Conservation (phyloP, 2,113 vertebrate genomes). For the Tiliqua scincoides region DNA sequence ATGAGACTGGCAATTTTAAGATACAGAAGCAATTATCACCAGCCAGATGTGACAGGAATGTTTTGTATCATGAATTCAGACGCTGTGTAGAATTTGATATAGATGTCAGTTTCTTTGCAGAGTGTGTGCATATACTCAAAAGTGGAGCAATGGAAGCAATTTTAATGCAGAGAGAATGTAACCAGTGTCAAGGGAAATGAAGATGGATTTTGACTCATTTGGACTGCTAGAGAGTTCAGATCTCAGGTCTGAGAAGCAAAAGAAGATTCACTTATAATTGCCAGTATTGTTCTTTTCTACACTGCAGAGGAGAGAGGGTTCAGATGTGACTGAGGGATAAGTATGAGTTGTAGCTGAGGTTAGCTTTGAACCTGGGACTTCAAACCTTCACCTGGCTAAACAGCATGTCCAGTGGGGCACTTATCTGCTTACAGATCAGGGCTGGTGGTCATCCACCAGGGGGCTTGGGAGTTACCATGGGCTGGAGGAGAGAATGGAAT, state of each 20-base stretch:
- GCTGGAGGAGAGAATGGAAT: no score
- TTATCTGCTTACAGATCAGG: no score
- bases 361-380: no score
- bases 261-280: background rate
- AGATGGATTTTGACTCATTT: background rate
- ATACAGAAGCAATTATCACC: conserved; percentile 48
- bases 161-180: background rate
- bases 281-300: no score
- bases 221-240: background rate
- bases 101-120: background rate
- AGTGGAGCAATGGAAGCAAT: background rate
- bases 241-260: background rate
- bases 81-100: conserved; percentile 27
- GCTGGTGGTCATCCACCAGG: no score
- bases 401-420: no score
- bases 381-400: no score
- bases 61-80: conserved; percentile 49
- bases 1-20: conserved; percentile 19
- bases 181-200: background rate
- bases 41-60: conserved; percentile 49
- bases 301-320: no score
- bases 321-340: no score
- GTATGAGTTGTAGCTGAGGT: no score
- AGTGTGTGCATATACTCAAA: background rate
- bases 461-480: no score